phyloP scores from a whole-genome alignment of 2,888 invertebrate species.

The Amphiduros pacificus region DNA sequence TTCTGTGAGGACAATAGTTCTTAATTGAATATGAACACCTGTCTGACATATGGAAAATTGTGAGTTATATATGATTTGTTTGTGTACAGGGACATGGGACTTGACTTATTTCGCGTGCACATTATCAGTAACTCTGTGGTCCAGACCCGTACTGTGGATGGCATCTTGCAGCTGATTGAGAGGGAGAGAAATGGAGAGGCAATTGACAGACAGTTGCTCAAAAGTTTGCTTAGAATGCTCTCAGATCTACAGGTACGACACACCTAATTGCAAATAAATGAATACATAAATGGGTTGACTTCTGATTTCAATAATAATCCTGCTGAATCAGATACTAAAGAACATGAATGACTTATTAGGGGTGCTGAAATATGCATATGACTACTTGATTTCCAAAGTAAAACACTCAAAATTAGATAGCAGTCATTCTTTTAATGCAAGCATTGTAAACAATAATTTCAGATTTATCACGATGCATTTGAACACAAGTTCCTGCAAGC shows the following conservation, averaged over 20 bases:
- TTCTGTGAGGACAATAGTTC: no score
- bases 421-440: no score
- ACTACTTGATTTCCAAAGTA: no score
- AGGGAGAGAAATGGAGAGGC: constrained; percentile 88
- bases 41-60: no score
- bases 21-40: no score
- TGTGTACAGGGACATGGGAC: constrained; percentile 87
- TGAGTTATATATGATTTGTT: no score
- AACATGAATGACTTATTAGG: neutral
- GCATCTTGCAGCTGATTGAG: constrained; percentile 87
- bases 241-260: constrained; percentile 79
- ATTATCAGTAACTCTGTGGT: constrained; percentile 83
- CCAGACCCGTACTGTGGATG: constrained; percentile 90
- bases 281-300: neutral
- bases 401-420: no score
- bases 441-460: no score
- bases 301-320: neutral
- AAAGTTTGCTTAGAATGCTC: constrained; percentile 92
- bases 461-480: constrained; percentile 60
- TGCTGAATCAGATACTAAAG: neutral
- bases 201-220: constrained; percentile 83
- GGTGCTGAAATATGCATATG: neutral
- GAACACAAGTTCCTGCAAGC: constrained; percentile 79
- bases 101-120: constrained; percentile 90
- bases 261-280: neutral